phyloP scores from a whole-genome alignment of 2,113 vertebrate species.

The Paraplagusia blochii region DNA sequence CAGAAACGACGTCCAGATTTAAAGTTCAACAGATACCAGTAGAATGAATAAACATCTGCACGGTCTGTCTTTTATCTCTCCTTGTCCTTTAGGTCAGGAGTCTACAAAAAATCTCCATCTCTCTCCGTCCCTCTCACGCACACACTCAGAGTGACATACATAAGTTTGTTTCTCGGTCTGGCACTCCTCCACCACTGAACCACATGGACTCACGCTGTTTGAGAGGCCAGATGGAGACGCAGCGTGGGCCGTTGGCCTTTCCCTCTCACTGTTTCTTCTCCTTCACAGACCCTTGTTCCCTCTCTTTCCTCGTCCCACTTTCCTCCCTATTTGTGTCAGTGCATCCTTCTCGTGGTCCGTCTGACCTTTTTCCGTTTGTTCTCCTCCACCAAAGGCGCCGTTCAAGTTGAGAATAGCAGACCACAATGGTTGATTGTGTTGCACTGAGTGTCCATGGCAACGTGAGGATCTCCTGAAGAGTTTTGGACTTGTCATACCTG shows the following conservation, averaged over 20 bases:
- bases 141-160: constrained; percentile 14
- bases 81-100: too few species aligned
- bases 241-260: constrained; percentile 73
- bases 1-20: too few species aligned
- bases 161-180: constrained; percentile 44
- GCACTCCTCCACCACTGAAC: constrained; percentile 23
- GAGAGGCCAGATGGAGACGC: constrained; percentile 72
- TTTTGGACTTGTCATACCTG: background rate
- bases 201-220: constrained; percentile 38
- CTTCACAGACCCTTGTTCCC: constrained; percentile 27
- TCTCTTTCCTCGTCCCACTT: constrained; percentile 14
- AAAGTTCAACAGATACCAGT: too few species aligned
- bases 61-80: too few species aligned
- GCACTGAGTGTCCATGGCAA: background rate
- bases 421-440: constrained; percentile 9
- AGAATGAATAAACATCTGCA: too few species aligned
- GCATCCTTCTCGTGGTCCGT: background rate
- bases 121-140: background rate
- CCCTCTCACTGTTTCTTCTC: constrained; percentile 59
- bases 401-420: constrained; percentile 15
- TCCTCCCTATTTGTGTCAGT: constrained; percentile 9
- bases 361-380: constrained; percentile 20
- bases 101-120: too few species aligned
- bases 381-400: background rate
- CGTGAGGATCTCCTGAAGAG: background rate